Evolutionary conservation across 2,888 invertebrate genomes (phyloP).

Genomic region (Aspidiotus destructor): DNA sequence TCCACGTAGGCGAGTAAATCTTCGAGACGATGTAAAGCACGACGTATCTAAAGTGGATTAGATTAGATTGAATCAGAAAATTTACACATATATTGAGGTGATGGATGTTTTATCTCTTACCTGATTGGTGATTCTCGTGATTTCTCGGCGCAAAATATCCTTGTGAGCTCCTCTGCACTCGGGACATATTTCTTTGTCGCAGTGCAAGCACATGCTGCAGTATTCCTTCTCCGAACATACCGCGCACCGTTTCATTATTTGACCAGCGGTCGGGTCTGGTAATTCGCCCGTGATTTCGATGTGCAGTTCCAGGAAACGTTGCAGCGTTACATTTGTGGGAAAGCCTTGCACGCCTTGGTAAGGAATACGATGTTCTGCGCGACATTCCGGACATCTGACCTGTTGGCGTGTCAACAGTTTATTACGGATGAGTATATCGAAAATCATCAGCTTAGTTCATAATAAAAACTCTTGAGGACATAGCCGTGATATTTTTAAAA

Average conservation of each 20-base stretch:
- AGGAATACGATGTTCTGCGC: constrained; percentile 91
- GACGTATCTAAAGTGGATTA: constrained; percentile 49
- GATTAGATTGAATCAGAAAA: not conserved
- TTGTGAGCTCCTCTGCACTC: constrained; percentile 94
- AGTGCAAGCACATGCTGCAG: constrained; percentile 81
- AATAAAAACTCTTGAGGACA: not conserved
- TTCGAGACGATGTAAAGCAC: constrained; percentile 79
- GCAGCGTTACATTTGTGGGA: constrained; percentile 91
- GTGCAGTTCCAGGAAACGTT: constrained; percentile 87
- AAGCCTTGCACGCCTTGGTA: constrained; percentile 90
- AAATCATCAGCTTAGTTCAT: not conserved
- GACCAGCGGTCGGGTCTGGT: constrained; percentile 78
- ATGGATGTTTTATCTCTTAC: constrained; percentile 40
- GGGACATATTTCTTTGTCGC: constrained; percentile 92
- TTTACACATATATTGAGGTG: no score
- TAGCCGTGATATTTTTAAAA: not conserved
- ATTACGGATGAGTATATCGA: no score
- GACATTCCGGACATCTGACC: constrained; percentile 97
- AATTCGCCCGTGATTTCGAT: constrained; percentile 85
- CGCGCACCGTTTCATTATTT: constrained; percentile 80
- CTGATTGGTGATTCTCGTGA: constrained; percentile 78
- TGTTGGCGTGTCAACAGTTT: constrained; percentile 39
- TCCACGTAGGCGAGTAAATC: constrained; percentile 75
- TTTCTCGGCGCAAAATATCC: constrained; percentile 88
- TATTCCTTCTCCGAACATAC: constrained; percentile 89